phyloP scores from a whole-genome alignment of 92 coral and sea anemone species.

The Plumapathes pennacea region DNA sequence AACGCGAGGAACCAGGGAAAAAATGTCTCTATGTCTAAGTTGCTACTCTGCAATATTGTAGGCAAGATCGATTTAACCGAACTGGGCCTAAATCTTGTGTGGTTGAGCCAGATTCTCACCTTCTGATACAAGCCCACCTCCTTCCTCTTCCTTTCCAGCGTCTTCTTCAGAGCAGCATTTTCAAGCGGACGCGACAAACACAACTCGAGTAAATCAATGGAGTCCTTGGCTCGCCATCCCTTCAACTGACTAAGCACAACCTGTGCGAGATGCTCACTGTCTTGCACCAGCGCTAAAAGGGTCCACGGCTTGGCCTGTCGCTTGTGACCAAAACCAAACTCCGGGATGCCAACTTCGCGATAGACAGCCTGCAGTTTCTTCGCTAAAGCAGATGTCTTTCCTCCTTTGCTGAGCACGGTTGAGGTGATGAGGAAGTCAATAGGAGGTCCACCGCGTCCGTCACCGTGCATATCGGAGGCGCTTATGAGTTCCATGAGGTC shows the following conservation, averaged over 20 bases:
- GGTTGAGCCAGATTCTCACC: constrained; percentile 48
- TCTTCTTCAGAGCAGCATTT: constrained; percentile 52
- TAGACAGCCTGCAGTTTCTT: constrained; percentile 36
- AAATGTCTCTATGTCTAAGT: no score
- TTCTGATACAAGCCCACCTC: constrained; percentile 67
- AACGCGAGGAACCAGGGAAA: no score
- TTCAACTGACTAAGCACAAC: constrained; percentile 71
- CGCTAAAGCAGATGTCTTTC: constrained; percentile 35
- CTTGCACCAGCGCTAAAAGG: constrained; percentile 66
- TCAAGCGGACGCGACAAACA: constrained; percentile 76
- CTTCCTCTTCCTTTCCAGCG: constrained; percentile 63
- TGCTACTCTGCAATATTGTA: no score
- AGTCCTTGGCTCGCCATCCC: constrained; percentile 71
- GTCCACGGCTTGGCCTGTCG: constrained; percentile 80
- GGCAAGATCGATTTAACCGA: no score
- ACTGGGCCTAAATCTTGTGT: no score
- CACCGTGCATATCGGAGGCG: constrained; percentile 59
- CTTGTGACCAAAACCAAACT: constrained; percentile 58
- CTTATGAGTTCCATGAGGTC: constrained; percentile 73
- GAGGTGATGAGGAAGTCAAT: constrained; percentile 79
- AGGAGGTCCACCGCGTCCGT: constrained; percentile 63
- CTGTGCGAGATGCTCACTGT: constrained; percentile 64
- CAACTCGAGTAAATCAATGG: constrained; percentile 65
- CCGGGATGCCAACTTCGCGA: constrained; percentile 58
- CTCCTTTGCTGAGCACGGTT: constrained; percentile 78